Evolutionary conservation across 1,140 invertebrate species (phyloP), one percentile per base, ranked within the genome.

Genomic region (Cotesia typhae): DNA sequence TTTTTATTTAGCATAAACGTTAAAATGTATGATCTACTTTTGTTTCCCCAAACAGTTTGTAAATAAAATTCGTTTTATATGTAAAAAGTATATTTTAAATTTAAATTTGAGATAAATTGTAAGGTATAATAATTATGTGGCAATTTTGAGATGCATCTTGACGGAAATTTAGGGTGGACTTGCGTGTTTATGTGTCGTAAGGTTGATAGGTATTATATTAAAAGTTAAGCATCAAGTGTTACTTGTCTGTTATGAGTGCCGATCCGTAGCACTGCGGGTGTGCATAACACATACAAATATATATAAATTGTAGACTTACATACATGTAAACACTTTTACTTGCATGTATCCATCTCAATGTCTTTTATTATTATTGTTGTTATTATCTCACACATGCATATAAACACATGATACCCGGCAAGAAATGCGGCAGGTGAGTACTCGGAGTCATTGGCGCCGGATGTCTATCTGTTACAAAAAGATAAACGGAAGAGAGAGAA

Each of bases 201-300:
- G 41, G 9, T 17, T 67, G 47, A 37, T 41, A 20, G 53, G 53
- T 6, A 55, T 72, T 52, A 12, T 35, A 66, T 12, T 67, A 37
- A 38, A 35, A 47, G 37, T 36, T 17, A 57, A 53, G 47, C 14
- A 37, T 67, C 57, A 41, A 63, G 71, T 68, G 57, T 38, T 67
- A 61, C 36, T 37, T 38, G 72, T 70, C 60, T 79, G 78, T 75
- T 75, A 65, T 72, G 73, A 73, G 76, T 76, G 71, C 70, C 67
- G 71, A 75, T 79, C 74, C 59, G 47, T 37, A 67, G 60, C 71
- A 36, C 41, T 41, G 67, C 78, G 79, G 77, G 81, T 77, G 79
- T 80, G 76, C 75, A 78, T 82, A 82, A 81, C 81, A 82, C 78
- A 80, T 78, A 81, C 82, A 78, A 82, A 81, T 78, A 79, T 5